Conservation (phyloP, 2,888 invertebrate genomes). For the Ectropis crepuscularia region DNA sequence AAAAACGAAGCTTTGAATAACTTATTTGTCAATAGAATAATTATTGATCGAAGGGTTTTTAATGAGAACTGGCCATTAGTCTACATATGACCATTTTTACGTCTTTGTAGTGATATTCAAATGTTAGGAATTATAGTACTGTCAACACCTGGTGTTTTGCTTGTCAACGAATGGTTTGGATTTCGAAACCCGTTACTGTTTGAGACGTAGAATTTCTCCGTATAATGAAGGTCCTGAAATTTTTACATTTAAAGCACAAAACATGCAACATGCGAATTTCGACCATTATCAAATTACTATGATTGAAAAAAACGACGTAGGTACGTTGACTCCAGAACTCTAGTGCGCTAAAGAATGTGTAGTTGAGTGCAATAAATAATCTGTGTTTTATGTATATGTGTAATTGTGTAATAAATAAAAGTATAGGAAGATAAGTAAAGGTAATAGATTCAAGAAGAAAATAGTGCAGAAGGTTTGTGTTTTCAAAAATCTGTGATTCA, state of each 20-base stretch:
- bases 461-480: slow-evolving; percentile 21
- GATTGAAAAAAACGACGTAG: slow-evolving; percentile 44
- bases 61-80: no score
- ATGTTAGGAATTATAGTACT: no score
- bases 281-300: slow-evolving; percentile 43
- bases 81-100: no score
- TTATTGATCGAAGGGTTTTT: no score
- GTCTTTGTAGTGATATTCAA: no score
- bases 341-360: slow-evolving; percentile 43
- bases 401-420: no score
- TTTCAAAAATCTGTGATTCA: slow-evolving; percentile 32
- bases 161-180: neutral
- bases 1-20: no score
- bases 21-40: no score
- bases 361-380: slow-evolving; percentile 32
- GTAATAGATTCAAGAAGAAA: slow-evolving; percentile 11
- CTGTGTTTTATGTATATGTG: slow-evolving; percentile 6
- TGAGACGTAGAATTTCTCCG: slow-evolving; percentile 5
- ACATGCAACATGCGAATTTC: slow-evolving; percentile 72
- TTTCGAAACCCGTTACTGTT: neutral
- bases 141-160: neutral
- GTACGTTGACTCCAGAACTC: slow-evolving; percentile 29
- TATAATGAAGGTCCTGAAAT: slow-evolving; percentile 30
- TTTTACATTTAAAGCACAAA: slow-evolving; percentile 52
- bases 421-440: no score